Percentiles rank a stretch among this genome's conserved stretches.
These are phyloP conservation scores for Drosophila leontia DNA, from an alignment of 1,140 invertebrate species.

Conservation along the genomic window DNA sequence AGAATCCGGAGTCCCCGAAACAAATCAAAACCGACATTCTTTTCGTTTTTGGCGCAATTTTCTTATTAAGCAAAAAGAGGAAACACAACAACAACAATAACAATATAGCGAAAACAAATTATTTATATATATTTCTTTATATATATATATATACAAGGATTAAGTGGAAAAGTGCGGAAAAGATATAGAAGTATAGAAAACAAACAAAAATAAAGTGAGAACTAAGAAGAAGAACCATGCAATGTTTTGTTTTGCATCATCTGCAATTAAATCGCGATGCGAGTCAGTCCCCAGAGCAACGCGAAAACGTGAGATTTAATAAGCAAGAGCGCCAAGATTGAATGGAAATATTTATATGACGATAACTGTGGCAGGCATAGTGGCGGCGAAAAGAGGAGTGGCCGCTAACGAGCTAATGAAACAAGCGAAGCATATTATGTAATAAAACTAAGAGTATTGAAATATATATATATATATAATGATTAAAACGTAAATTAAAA, in stretches of 20 bases:
- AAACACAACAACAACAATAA: slow-evolving; percentile 48
- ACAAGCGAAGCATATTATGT: slow-evolving; percentile 68
- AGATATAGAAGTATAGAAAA: slow-evolving; percentile 34
- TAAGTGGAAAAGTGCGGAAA: slow-evolving; percentile 31
- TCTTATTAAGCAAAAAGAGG: slow-evolving; percentile 56
- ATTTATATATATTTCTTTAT: slow-evolving; percentile 53
- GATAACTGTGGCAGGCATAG: slow-evolving; percentile 9
- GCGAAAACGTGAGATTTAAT: slow-evolving; percentile 3
- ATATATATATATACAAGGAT: slow-evolving; percentile 48
- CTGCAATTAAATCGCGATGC: slow-evolving; percentile 25
- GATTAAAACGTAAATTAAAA: slow-evolving; percentile 52
- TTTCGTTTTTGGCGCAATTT: slow-evolving; percentile 63
- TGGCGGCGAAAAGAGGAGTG: slow-evolving; percentile 13
- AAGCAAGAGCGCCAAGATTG: slow-evolving; percentile 5
- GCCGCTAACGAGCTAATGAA: slow-evolving; percentile 1
- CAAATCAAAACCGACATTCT: slow-evolving; percentile 16
- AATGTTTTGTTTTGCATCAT: slow-evolving; percentile 41
- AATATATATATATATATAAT: slow-evolving; percentile 53
- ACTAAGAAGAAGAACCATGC: slow-evolving; percentile 30
- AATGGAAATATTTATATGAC: slow-evolving; percentile 36
- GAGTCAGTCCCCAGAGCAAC: slow-evolving; percentile 19
- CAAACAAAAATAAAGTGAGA: slow-evolving; percentile 19
- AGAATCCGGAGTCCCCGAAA: neutral
- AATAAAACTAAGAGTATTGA: slow-evolving; percentile 77
- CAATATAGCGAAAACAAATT: slow-evolving; percentile 47